Base-by-base conservation (phyloP, 2,797 vertebrate genomes). In the Sebastes umbrosus region DNA sequence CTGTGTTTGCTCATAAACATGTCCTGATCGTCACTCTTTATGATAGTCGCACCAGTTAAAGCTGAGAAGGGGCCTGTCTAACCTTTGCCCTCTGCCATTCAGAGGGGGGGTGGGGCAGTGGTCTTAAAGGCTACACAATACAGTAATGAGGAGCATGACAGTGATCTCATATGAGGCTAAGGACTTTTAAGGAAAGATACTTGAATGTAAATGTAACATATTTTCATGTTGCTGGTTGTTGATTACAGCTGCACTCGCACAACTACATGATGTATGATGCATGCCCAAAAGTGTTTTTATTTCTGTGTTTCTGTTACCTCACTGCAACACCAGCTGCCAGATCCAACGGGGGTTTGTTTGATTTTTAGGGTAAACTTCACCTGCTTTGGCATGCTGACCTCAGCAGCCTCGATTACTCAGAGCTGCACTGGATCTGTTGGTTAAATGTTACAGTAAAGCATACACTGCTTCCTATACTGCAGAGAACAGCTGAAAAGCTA, bases 1-100 rank as follows among this genome's bases (percentile, higher is more conserved):
- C 67, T 74, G 73, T 87, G 80, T 87, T 84, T 79, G 83, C 68
- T 77, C 82, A 78, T 89, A 90, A 93, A 92, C 84, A 73, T 77
- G 72, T 82, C 80, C 59, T 11, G 22, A 11, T 88, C 69, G 63
- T 74, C 64, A 50, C 54, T 81, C 69, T 86, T 86, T 62, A 86
- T 54, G 59, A 69, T 16, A 29, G 71, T 68, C 12, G 22, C 36
- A 73, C 22, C 20, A 39, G 58, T 73, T 71, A 36, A 69, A 76
- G 68, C 54, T 58, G 50, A 74, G 34, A 65, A 57, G 54, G 22
- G 67, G 64, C 20, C 66, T 65, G 71, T 69, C 57, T 83, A 36
- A 74, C 76, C 82, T 88, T 84, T 91, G 59, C 10, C 70, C 73
- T 71, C 29, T 57, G 54, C 31, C 66, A 75, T 64, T 86, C 58